Conservation (phyloP, 1,140 invertebrate genomes). For the Apolygus lucorum region DNA sequence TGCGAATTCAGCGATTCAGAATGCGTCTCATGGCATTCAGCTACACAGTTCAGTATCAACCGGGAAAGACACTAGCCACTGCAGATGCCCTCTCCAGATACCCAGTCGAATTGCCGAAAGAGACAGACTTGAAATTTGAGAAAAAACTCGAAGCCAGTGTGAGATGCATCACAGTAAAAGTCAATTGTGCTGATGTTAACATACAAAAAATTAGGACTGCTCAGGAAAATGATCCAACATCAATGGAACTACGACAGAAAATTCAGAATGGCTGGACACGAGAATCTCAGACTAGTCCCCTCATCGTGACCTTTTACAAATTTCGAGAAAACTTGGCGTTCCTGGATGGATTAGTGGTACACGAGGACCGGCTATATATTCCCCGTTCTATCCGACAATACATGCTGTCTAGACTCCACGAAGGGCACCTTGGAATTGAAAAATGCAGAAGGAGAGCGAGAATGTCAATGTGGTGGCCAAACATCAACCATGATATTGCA, state of each 20-base stretch:
- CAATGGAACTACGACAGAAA: no score
- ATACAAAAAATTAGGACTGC: background rate
- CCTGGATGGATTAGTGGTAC: no score
- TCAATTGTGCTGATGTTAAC: background rate
- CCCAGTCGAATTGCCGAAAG: background rate
- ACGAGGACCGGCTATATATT: no score
- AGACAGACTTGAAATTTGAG: background rate
- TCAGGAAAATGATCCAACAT: background rate
- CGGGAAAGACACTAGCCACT: background rate
- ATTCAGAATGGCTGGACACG: no score
- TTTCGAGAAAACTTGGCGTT: no score
- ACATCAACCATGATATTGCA: no score
- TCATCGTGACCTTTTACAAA: no score
- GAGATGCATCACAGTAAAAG: background rate
- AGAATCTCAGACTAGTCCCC: no score
- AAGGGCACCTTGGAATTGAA: background rate
- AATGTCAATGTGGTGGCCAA: background rate
- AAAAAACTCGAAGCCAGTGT: background rate
- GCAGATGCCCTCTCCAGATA: background rate
- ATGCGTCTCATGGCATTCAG: no score
- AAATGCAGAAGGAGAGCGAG: background rate
- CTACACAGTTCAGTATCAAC: background rate
- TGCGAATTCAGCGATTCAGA: no score
- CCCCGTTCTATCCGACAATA: background rate
- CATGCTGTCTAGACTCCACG: background rate